phyloP scores from a whole-genome alignment of 37 sponge, comb jelly and placozoan species.

The Geodia barretti region DNA sequence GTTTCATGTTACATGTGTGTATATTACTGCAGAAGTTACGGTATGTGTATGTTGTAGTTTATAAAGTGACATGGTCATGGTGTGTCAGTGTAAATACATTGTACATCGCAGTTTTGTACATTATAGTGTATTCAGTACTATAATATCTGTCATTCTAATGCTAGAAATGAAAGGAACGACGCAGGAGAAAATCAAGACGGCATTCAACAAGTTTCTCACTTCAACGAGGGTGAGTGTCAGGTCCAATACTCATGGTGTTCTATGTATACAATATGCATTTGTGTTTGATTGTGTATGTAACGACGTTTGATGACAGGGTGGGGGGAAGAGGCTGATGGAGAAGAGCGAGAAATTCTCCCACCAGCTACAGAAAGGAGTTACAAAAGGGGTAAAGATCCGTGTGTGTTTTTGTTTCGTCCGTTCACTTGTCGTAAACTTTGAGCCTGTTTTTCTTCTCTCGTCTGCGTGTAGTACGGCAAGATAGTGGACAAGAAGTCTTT shows the following conservation, averaged over 20 bases:
- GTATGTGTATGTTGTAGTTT: too few species aligned
- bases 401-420: background rate
- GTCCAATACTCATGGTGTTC: background rate
- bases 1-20: slow-evolving; percentile 1
- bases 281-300: background rate
- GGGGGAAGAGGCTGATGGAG: slow-evolving; percentile 30
- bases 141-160: background rate
- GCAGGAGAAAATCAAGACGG: slow-evolving; percentile 36
- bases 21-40: background rate
- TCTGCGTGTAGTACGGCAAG: background rate
- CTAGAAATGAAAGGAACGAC: slow-evolving; percentile 34
- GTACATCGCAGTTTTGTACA: background rate
- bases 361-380: slow-evolving; percentile 23
- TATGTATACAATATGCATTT: background rate
- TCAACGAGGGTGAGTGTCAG: background rate
- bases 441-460: background rate
- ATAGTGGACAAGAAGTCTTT: background rate
- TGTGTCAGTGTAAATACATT: too few species aligned
- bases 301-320: slow-evolving; percentile 1
- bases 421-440: background rate
- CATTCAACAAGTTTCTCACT: slow-evolving; percentile 7
- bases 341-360: slow-evolving; percentile 1
- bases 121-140: background rate
- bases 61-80: too few species aligned
- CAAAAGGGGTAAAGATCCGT: background rate